Conservation (phyloP, 1,140 invertebrate genomes). For the Pararge aegeria region DNA sequence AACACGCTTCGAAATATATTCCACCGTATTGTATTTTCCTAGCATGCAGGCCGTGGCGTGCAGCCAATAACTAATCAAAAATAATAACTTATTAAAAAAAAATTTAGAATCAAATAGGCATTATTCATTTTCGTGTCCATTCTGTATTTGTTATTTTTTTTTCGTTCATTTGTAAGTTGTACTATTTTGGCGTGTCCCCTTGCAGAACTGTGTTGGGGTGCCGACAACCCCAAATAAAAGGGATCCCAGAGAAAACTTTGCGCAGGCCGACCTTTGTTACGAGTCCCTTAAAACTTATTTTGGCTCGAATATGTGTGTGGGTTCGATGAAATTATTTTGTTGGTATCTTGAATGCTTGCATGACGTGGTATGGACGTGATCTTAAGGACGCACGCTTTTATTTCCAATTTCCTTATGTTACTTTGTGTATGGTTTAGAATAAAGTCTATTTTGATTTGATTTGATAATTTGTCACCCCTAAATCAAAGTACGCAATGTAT, state of each 20-base stretch:
- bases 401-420: background rate
- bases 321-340: slow-evolving; percentile 19
- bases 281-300: slow-evolving; percentile 52
- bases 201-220: slow-evolving; percentile 58
- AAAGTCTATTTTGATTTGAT: too few species aligned
- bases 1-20: too few species aligned
- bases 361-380: background rate
- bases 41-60: too few species aligned
- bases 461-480: too few species aligned
- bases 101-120: background rate
- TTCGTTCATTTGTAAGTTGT: slow-evolving; percentile 41
- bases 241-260: slow-evolving; percentile 54
- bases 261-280: slow-evolving; percentile 44
- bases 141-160: slow-evolving; percentile 7
- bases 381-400: background rate
- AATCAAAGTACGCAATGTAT: too few species aligned
- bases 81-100: background rate
- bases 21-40: too few species aligned
- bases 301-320: slow-evolving; percentile 20
- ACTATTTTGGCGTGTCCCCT: slow-evolving; percentile 42
- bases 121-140: too few species aligned
- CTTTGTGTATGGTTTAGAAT: too few species aligned
- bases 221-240: slow-evolving; percentile 70
- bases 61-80: too few species aligned
- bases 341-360: background rate